Evolutionary conservation across 2,797 vertebrate species (phyloP).

Genomic region (Harpagifer antarcticus): DNA sequence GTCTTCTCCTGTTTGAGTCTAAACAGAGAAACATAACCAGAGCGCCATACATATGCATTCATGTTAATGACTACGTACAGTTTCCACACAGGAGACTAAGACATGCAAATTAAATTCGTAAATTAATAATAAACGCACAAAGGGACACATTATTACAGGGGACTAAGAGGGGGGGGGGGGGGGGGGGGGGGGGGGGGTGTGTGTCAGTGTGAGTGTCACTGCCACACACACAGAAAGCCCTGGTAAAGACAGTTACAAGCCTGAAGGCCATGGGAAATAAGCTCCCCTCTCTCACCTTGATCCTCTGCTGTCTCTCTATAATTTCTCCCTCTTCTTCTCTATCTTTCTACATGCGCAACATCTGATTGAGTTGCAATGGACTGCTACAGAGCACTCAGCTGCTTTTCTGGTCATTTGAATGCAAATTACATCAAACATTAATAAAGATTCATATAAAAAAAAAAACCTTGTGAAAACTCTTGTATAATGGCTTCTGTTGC

Average conservation of each 20-base stretch:
- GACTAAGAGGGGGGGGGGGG: constrained; percentile 28
- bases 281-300: constrained; percentile 45
- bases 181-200: constrained; percentile 29
- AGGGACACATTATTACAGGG: constrained; percentile 39
- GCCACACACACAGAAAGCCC: constrained; percentile 50
- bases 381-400: constrained; percentile 15
- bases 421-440: not conserved
- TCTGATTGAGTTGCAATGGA: constrained; percentile 44
- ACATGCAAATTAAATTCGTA: constrained; percentile 64
- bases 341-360: constrained; percentile 8
- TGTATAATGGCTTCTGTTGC: too few relatives aligned
- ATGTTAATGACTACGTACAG: constrained; percentile 44
- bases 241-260: constrained; percentile 23
- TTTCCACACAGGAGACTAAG: constrained; percentile 40
- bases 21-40: not conserved
- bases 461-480: too few relatives aligned
- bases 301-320: constrained; percentile 18
- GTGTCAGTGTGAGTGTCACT: constrained; percentile 42
- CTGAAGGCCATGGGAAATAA: constrained; percentile 60
- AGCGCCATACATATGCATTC: constrained; percentile 49
- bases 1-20: constrained; percentile 38
- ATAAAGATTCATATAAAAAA: not conserved
- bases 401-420: constrained; percentile 20
- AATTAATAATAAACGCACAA: constrained; percentile 53
- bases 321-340: constrained; percentile 23